Base-by-base conservation (phyloP, 2,888 invertebrate species). In the Schizotus pectinicornis region DNA sequence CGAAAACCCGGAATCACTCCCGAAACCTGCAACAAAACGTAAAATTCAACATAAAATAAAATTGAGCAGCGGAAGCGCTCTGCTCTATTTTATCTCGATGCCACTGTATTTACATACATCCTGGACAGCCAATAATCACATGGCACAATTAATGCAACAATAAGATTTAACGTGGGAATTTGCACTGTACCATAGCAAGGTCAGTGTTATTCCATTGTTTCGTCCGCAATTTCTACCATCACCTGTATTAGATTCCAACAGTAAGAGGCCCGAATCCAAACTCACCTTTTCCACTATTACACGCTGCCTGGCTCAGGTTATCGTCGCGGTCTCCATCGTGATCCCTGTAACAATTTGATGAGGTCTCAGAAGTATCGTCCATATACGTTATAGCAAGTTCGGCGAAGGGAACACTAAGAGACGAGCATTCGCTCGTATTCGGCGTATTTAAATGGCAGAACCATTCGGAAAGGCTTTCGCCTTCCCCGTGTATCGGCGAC, bases 1-100 rank as follows among this genome's bases (percentile, higher is more conserved):
- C 1, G 82, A 82, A 69, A 83, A 82, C 3, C 83, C 83, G 0
- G 82, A 82, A 70, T 81, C 81, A 54, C 81, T 80, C 9, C 80
- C 80, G 66, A 79, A 81, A 57, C 79, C 81, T 74, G 68, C 45
- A 61, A 58, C 22, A 22, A 22, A 22, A 22, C 2, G 2, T 22
- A 22, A 22, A 22, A 22, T 41, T n/a, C 11, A 12, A 12, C 22
- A 22, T 22, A n/a, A n/a, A n/a, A n/a, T n/a, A n/a, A n/a, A n/a
- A 22, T 22, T 22, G 22, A 22, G 5, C 5, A 5, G 5, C 22
- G 22, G 22, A 22, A 22, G 22, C 22, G 22, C 5, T 2, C 22
- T 5, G 22, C 22, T 22, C 13, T 9, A 9, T 14, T 14, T 11
- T 41, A 14, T 11, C n/a, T 13, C n/a, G n/a, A 12, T 41, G 41